phyloP scores from a whole-genome alignment of 2,113 vertebrate species.

The Patagioenas fasciata region DNA sequence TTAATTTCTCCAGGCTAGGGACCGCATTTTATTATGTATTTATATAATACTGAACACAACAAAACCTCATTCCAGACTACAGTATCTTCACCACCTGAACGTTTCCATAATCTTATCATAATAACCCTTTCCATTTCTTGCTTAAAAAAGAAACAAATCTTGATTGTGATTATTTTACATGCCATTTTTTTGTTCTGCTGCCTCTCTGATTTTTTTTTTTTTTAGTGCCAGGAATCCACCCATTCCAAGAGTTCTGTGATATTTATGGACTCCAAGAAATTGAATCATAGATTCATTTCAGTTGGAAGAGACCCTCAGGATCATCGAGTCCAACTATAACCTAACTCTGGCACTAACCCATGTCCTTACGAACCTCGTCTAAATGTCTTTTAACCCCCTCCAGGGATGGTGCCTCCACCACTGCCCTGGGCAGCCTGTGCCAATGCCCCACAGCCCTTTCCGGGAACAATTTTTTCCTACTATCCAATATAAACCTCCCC shows the following conservation, averaged over 20 bases:
- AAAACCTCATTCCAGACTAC: neutral
- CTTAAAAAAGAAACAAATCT: neutral
- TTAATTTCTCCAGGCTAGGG: neutral
- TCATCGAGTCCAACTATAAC: no score
- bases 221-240: neutral
- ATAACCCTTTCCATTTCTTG: neutral
- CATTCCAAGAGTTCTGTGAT: neutral
- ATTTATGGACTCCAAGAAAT: neutral
- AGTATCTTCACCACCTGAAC: neutral
- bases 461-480: no score
- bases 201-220: neutral
- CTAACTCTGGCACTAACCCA: no score
- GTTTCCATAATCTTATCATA: neutral
- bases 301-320: no score
- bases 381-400: no score
- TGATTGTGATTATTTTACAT: neutral
- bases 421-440: no score
- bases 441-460: no score
- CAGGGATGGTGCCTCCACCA: no score
- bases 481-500: no score
- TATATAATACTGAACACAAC: neutral
- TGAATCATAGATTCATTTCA: neutral
- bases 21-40: neutral
- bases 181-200: accelerated
- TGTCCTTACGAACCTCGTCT: no score